These are phyloP conservation scores for Zophobas atratus DNA, from an alignment of 1,140 invertebrate species.

Conservation along the genomic window DNA sequence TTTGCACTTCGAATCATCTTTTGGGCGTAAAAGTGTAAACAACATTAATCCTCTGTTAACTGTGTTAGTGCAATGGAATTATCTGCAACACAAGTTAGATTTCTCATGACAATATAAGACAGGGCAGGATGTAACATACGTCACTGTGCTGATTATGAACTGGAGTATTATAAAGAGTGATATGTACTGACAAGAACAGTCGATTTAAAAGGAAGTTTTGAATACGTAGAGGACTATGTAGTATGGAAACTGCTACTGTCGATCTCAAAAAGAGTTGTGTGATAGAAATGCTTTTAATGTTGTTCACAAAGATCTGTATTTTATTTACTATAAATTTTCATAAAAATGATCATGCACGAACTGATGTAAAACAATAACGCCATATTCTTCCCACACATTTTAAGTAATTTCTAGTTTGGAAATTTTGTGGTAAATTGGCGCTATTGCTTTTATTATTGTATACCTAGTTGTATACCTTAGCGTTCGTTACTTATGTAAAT, in stretches of 20 bases:
- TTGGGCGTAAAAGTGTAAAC: constrained; percentile 13
- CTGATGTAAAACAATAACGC: constrained; percentile 49
- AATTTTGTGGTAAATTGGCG: constrained; percentile 16
- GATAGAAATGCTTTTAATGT: constrained; percentile 68
- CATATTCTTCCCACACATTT: neutral
- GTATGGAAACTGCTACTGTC: constrained; percentile 55
- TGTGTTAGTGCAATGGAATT: constrained; percentile 52
- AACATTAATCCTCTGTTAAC: constrained; percentile 15
- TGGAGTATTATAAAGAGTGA: constrained; percentile 66
- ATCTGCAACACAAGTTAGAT: constrained; percentile 21
- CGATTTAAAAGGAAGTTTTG: constrained; percentile 59
- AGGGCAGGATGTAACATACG: constrained; percentile 56
- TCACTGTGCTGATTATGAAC: constrained; percentile 50
- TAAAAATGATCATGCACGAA: constrained; percentile 60
- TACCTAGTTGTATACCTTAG: constrained; percentile 5
- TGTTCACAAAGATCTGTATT: constrained; percentile 67
- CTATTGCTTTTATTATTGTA: neutral
- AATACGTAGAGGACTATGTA: constrained; percentile 61
- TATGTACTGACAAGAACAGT: constrained; percentile 59
- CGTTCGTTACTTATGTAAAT: constrained; percentile 59
- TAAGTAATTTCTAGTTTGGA: neutral
- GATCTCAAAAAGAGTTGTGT: constrained; percentile 67
- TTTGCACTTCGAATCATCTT: constrained; percentile 15
- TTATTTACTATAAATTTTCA: constrained; percentile 62
- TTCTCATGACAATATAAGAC: constrained; percentile 60